Evolutionary conservation across 2,888 invertebrate species (phyloP), one percentile per base, ranked within the genome.

Genomic region (Alcis repandata): DNA sequence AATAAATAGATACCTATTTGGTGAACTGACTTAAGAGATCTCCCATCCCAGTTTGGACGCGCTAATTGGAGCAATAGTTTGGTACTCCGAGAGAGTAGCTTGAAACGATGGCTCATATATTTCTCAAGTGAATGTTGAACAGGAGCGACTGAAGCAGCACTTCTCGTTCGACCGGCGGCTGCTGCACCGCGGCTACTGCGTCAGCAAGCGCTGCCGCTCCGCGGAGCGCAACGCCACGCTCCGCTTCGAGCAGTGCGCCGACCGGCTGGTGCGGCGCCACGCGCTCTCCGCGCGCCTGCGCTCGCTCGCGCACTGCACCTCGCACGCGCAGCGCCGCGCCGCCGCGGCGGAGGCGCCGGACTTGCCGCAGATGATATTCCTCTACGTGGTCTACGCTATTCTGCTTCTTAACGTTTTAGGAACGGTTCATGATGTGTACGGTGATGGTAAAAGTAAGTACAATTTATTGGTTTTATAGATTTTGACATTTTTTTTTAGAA

Each of bases 171-270:
- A 70, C 52, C 65, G 70, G 4, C 63, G 68, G 10, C 53, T 64
- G 0, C 46, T 69, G 4, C 70, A 70, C 19, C 70, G 72, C 13
- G 70, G 72, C 0, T 69, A 64, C 58, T 72, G 72, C 60, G 41
- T 70, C 6, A 69, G 54, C 56, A 36, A 56, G 1, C 53, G 68
- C 6, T 68, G 70, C 11, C 59, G 52, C 0, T 38, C 49, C 7
- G 19, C n/a, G 0, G 43, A 45, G 1, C 36, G 22, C 1, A 61
- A 56, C 52, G n/a, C 53, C 6, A 51, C 64, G 8, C 38, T 52
- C 11, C 68, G 63, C 45, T 67, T 68, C 51, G 63, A 62, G 19
- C 60, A 51, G 13, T 72, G 72, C 56, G 62, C 59, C 13, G 38
- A 46, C 13, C 10, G 22, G n/a, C 15, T 38, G 1, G 51, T 36